Evolutionary conservation across 2,113 vertebrate species (phyloP).

Genomic region (Peromyscus leucopus): DNA sequence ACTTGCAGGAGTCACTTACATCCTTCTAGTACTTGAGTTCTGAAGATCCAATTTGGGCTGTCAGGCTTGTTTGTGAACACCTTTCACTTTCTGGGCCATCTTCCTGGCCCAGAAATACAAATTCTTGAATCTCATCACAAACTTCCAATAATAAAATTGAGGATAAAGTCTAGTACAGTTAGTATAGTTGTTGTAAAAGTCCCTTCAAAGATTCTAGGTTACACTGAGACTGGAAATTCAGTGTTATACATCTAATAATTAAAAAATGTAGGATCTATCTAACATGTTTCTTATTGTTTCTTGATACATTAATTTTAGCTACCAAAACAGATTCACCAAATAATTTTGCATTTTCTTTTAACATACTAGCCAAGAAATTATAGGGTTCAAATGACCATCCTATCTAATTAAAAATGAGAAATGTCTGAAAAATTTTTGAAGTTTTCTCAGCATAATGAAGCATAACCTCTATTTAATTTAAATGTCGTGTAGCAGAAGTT

Average conservation of each 20-base stretch:
- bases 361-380: background rate
- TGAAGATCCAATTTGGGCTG: too few relatives aligned
- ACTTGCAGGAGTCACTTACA: too few relatives aligned
- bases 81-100: too few relatives aligned
- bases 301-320: background rate
- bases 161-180: background rate
- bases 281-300: background rate
- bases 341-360: slow-evolving; percentile 12
- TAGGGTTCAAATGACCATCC: background rate
- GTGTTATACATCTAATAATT: background rate
- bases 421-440: slow-evolving; percentile 1
- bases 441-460: background rate
- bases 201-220: background rate
- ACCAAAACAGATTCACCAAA: background rate
- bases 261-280: background rate
- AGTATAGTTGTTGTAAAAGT: background rate
- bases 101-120: background rate
- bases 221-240: background rate
- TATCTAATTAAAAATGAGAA: slow-evolving; percentile 19
- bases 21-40: too few relatives aligned
- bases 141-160: background rate
- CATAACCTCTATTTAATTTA: background rate
- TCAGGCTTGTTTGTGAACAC: too few relatives aligned
- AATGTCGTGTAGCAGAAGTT: background rate
- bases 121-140: background rate